Base-by-base conservation (phyloP, 2,113 vertebrate genomes). In the Chamaea fasciata region DNA sequence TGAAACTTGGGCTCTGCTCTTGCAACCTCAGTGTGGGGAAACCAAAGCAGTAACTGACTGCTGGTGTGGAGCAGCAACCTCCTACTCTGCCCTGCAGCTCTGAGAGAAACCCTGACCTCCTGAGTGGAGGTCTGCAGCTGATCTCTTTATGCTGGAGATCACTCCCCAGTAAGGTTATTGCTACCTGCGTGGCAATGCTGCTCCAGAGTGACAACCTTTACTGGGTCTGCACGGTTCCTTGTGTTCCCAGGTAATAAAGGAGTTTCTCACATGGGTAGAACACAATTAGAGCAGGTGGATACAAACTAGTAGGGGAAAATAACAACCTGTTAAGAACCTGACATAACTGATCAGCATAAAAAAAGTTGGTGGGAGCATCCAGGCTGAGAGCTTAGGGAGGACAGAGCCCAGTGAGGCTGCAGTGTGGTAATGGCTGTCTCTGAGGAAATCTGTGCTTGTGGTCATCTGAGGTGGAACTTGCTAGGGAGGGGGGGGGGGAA, bases 1-100 rank as follows among this genome's bases (percentile, higher is more conserved):
- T 57, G 41, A 41, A 71, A 62, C 33, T 10, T 1, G 1, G 59
- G n/a, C 37, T 87, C 0, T 37, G 26, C 41, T 49, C 23, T 41
- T 41, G 47, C 0, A 0, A 57, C 15, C 30, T 60, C 1, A 2
- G 37, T 9, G 4, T 11, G 15, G 15, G 22, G 19, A 24, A 64
- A 42, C 18, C 1, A 4, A n/a, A 60, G 71, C 20, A 52, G 46
- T 30, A 79, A 46, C 46, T 76, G 28, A 18, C 24, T 52, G 42
- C 50, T 77, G 59, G 11, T 41, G 14, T 1, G 26, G 31, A 52
- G 52, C 22, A 79, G 44, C 78, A 90, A 11, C 9, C 11, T 7
- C 11, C 7, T 10, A 1, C 60, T 60, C 42, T 62, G 39, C 24
- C 60, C 44, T 56, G 52, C 56, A 92, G 28, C 13, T 52, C 30